Evolutionary conservation across 2,113 vertebrate species (phyloP), one percentile per base, ranked within the genome.

Genomic region (Cyprinodon brontotheroides): DNA sequence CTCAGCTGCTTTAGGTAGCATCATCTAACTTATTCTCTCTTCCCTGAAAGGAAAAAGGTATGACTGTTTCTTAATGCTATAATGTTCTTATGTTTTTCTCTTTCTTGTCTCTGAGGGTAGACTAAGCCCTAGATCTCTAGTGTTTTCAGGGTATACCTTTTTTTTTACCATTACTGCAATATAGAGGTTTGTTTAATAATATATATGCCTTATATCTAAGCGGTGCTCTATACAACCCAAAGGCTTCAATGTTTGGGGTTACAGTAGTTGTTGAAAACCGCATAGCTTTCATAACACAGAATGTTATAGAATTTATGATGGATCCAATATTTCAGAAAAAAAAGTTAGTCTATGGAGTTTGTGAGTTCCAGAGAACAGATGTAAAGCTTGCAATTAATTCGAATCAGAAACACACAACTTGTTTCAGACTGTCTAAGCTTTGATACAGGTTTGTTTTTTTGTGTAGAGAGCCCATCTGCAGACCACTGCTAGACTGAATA

Each of bases 1-100:
- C 79, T 85, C 65, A 66, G 47, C 73, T 72, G 77, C 86, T 89
- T 65, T n/a, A 50, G 79, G 84, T 75, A 79, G 60, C 62, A 71
- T 81, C 78, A 64, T 82, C 65, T 76, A 72, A 65, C 62, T 77
- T 45, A 10, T 62, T 43, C 11, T 38, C 38, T 41, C 39, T 39
- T 61, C 17, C 41, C 64, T 67, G 67, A 47, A 48, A 70, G 61
- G 15, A 43, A 71, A 80, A 72, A 78, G 61, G 72, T 78, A 86
- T 37, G 40, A 69, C 43, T 84, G n/a, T 84, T 82, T 87, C 71
- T 78, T 70, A 72, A 20, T 12, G 22, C 71, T 74, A 74, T 83
- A 80, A 73, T 68, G 64, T 69, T 75, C 37, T 77, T 65, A 15
- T 72, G 66, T 14, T 22, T 0, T 15, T 74, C 61, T 66, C 68